Conservation (phyloP, 2,113 vertebrate genomes). For the Rhineura floridana region DNA sequence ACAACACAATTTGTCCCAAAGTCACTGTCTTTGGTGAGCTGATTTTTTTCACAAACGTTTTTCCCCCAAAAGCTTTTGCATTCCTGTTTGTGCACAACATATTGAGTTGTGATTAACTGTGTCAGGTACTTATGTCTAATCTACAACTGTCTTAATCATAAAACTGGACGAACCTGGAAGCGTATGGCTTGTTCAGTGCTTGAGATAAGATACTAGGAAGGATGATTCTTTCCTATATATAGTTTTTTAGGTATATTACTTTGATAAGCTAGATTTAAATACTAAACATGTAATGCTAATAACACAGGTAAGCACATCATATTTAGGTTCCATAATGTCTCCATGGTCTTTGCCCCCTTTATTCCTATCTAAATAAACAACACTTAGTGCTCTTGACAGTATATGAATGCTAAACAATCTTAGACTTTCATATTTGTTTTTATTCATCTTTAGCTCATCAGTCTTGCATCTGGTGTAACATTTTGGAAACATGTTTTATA, state of each 20-base stretch:
- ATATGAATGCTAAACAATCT: neutral
- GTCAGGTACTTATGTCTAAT: neutral
- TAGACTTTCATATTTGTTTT: neutral
- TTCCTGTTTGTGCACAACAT: neutral
- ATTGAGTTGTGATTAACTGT: neutral
- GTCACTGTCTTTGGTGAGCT: neutral
- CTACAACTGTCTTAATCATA: neutral
- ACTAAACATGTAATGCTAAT: neutral
- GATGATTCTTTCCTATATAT: too few relatives aligned
- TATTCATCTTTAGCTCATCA: neutral
- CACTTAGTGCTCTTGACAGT: neutral
- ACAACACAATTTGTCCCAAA: neutral
- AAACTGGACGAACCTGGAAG: neutral
- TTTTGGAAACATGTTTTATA: neutral
- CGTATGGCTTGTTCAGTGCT: neutral
- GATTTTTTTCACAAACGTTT: neutral
- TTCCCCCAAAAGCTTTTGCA: slow-evolving; percentile 11
- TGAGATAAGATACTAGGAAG: neutral
- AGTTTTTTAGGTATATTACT: too few relatives aligned
- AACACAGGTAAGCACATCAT: neutral
- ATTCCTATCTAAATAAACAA: neutral
- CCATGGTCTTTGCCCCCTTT: neutral
- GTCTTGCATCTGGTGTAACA: neutral
- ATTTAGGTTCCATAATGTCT: neutral
- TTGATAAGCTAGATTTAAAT: neutral